Evolutionary conservation across 2,113 vertebrate species (phyloP).

Genomic region (Datnioides undecimradiatus): DNA sequence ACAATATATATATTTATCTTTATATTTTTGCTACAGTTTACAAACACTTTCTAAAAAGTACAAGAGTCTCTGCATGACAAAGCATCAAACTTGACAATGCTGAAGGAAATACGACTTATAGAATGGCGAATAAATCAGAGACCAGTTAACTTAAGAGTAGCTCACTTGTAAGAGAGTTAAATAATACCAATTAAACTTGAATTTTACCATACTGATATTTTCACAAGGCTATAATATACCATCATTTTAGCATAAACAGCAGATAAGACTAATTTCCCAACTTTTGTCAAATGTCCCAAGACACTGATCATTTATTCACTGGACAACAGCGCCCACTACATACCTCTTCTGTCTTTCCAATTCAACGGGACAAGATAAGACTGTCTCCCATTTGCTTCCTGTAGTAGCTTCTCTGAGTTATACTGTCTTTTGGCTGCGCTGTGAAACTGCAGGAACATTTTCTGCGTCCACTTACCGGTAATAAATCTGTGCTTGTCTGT

Average conservation of each 20-base stretch:
- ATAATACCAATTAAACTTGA: background rate
- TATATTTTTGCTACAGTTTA: background rate
- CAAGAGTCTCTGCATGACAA: background rate
- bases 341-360: background rate
- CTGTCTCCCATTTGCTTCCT: background rate
- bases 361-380: background rate
- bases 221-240: background rate
- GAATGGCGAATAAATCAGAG: background rate
- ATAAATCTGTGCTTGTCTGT: background rate
- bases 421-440: conserved; percentile 4
- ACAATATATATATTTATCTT: background rate
- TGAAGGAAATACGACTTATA: background rate
- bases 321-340: background rate
- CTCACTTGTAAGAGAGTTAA: background rate
- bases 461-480: background rate
- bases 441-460: background rate
- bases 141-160: background rate
- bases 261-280: background rate
- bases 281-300: background rate
- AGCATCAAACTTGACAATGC: background rate
- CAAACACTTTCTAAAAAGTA: background rate
- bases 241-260: background rate
- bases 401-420: background rate
- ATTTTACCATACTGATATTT: background rate
- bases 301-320: background rate